Conservation (phyloP, 2,888 invertebrate species). For the Drosophila planitibia region DNA sequence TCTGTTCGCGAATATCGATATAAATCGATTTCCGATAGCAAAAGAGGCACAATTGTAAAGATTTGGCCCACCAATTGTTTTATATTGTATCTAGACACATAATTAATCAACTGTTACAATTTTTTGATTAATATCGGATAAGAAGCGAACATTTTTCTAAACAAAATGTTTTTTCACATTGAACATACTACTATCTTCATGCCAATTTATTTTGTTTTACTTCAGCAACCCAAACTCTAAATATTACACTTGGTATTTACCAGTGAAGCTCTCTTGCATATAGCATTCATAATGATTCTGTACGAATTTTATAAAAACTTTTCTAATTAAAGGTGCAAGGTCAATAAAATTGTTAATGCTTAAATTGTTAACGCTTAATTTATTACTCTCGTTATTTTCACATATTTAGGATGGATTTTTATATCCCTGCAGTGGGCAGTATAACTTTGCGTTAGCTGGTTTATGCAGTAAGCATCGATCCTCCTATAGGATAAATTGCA, state of each 20-base stretch:
- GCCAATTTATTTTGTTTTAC: background rate
- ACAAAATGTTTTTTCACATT: background rate
- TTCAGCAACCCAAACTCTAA: background rate
- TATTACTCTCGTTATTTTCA: background rate
- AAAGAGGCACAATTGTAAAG: rapidly evolving
- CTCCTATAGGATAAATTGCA: background rate
- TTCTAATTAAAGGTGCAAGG: background rate
- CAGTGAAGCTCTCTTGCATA: background rate
- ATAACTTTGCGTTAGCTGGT: background rate
- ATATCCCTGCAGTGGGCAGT: background rate
- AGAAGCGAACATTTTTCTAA: background rate
- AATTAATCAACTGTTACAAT: background rate
- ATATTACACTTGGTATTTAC: background rate
- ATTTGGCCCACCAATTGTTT: background rate
- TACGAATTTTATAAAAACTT: background rate
- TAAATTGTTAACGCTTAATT: background rate
- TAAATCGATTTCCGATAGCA: background rate
- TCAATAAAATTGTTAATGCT: background rate
- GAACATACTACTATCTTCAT: background rate
- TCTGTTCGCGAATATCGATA: background rate
- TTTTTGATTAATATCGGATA: background rate
- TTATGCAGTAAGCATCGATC: background rate
- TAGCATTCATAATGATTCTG: background rate
- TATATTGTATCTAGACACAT: background rate
- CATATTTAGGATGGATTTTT: background rate